Conservation (phyloP, 2,797 vertebrate genomes). For the Zalophus californianus region DNA sequence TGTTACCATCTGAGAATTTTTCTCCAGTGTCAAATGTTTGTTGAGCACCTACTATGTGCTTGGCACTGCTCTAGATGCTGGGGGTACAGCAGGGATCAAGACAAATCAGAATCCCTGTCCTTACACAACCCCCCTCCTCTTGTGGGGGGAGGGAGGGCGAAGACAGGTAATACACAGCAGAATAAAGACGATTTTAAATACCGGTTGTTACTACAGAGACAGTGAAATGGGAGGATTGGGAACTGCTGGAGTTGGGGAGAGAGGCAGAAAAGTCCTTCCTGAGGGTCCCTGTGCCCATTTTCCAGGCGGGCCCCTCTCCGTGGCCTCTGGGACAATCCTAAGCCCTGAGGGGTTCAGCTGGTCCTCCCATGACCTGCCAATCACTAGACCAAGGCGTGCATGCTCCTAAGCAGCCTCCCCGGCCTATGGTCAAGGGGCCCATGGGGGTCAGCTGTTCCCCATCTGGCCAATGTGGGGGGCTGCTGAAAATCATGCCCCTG, state of each 20-base stretch:
- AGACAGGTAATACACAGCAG: neutral
- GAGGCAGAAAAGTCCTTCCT: neutral
- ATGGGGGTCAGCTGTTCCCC: neutral
- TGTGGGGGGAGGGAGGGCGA: neutral
- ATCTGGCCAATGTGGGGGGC: neutral
- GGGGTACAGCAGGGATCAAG: neutral
- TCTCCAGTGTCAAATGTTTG: neutral
- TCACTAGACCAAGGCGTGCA: neutral
- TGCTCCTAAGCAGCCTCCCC: neutral
- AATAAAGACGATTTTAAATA: neutral
- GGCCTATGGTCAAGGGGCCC: neutral
- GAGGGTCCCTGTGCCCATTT: neutral
- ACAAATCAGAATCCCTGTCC: neutral
- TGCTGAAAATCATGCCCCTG: neutral
- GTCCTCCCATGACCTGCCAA: neutral
- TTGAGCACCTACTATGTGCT: conserved; percentile 33
- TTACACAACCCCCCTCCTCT: neutral
- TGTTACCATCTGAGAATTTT: neutral
- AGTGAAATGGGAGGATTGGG: neutral
- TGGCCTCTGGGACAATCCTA: neutral
- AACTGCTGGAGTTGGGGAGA: neutral
- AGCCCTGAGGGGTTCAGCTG: neutral
- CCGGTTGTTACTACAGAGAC: neutral
- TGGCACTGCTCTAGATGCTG: neutral
- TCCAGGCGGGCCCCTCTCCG: neutral